phyloP scores from a whole-genome alignment of 2,113 vertebrate species.

The Oryzias javanicus region DNA sequence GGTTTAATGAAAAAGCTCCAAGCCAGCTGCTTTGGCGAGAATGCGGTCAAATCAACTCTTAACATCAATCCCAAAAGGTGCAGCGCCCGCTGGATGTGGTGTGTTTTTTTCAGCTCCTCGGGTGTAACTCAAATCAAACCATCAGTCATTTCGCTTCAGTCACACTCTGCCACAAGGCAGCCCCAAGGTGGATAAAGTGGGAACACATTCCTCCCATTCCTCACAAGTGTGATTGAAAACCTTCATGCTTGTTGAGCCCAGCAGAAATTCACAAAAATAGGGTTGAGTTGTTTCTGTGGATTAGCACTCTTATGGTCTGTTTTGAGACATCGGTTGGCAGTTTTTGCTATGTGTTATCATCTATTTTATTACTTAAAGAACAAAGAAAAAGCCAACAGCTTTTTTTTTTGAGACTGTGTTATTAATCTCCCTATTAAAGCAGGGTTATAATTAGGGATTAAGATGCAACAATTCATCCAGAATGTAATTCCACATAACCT shows the following conservation, averaged over 20 bases:
- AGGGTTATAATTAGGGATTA: too few species aligned
- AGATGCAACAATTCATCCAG: too few species aligned
- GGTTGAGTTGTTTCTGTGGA: too few species aligned
- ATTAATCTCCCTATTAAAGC: too few species aligned
- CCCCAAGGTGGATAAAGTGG: constrained; percentile 31
- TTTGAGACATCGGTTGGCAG: too few species aligned
- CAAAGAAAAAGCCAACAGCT: too few species aligned
- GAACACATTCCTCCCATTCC: constrained; percentile 32
- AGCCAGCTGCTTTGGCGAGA: constrained; percentile 51
- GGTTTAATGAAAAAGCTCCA: constrained; percentile 66
- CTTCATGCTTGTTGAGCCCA: constrained; percentile 2
- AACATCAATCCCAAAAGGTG: constrained; percentile 38
- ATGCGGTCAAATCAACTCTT: constrained; percentile 28
- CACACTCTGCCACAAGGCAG: constrained; percentile 40
- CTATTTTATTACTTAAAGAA: too few species aligned
- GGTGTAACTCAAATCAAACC: constrained; percentile 62
- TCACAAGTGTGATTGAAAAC: constrained; percentile 27
- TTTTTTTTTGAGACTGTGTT: too few species aligned
- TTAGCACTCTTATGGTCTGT: too few species aligned
- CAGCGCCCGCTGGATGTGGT: constrained; percentile 18
- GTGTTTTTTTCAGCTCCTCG: constrained; percentile 46
- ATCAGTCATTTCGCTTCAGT: constrained; percentile 66
- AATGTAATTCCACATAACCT: too few species aligned
- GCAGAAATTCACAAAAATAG: constrained; percentile 10
- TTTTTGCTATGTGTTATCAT: too few species aligned